phyloP scores from a whole-genome alignment of 2,888 invertebrate species.

The Heteromurus nitidus region DNA sequence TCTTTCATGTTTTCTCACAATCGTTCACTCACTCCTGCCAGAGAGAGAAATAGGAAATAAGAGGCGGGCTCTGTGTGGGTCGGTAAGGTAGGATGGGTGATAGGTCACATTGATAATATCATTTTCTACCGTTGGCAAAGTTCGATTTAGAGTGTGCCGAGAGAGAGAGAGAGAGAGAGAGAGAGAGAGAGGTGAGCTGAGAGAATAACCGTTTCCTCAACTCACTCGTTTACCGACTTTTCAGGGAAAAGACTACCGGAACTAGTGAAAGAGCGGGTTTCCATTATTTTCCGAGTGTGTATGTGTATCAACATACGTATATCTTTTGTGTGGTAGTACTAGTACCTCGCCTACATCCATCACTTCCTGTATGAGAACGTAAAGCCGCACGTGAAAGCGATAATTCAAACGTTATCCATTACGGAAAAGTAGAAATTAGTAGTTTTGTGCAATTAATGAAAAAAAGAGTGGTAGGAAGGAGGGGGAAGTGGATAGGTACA shows the following conservation, averaged over 20 bases:
- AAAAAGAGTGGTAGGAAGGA: neutral
- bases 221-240: neutral
- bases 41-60: neutral
- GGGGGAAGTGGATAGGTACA: neutral
- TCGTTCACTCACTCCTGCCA: constrained; percentile 29
- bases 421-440: constrained; percentile 20
- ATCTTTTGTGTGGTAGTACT: neutral
- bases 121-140: no score
- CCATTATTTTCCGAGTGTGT: no score
- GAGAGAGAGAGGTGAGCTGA: neutral
- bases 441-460: neutral
- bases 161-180: neutral
- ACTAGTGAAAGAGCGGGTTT: neutral
- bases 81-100: no score
- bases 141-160: no score
- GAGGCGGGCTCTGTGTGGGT: neutral
- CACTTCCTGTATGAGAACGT: neutral
- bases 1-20: constrained; percentile 67
- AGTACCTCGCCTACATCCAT: neutral
- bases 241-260: constrained; percentile 15
- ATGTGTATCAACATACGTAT: neutral
- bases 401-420: constrained; percentile 38
- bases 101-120: no score
- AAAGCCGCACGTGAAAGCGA: constrained; percentile 10
- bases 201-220: neutral